phyloP scores from a whole-genome alignment of 1,140 invertebrate genomes.

The Drosophila funebris region DNA sequence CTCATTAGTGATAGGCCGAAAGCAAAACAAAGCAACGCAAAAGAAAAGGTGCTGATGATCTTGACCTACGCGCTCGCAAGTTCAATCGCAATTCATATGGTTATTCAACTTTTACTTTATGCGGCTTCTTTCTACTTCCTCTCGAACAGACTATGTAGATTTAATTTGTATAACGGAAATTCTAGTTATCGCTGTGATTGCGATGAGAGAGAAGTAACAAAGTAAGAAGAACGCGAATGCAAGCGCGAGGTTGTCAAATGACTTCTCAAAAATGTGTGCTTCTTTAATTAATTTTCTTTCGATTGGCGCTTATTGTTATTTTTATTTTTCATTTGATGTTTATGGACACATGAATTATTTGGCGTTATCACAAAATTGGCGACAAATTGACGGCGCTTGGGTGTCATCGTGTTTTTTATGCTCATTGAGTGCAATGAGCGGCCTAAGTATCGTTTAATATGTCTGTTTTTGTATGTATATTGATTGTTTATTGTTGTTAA shows the following conservation, averaged over 20 bases:
- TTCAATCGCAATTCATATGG: slow-evolving; percentile 59
- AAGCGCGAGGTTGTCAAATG: too few species aligned
- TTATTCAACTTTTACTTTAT: slow-evolving; percentile 66
- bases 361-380: slow-evolving; percentile 55
- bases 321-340: neutral
- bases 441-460: slow-evolving; percentile 1
- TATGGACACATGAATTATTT: neutral
- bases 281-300: slow-evolving; percentile 27
- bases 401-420: slow-evolving; percentile 19
- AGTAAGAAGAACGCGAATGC: neutral
- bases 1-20: slow-evolving; percentile 28
- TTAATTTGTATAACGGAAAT: slow-evolving; percentile 70
- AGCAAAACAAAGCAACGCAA: neutral
- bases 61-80: slow-evolving; percentile 71
- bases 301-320: neutral
- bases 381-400: slow-evolving; percentile 56
- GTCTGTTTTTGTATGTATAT: slow-evolving; percentile 3
- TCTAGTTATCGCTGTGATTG: slow-evolving; percentile 48
- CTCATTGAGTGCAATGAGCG: slow-evolving; percentile 16
- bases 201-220: slow-evolving; percentile 10
- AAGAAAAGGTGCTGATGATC: slow-evolving; percentile 50
- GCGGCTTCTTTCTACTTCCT: slow-evolving; percentile 48
- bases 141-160: slow-evolving; percentile 32
- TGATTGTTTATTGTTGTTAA: slow-evolving; percentile 35
- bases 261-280: slow-evolving; percentile 24